These are phyloP conservation scores for Caenorhabditis brenneri DNA, from an alignment of 1,140 invertebrate species.

Conservation along the genomic window DNA sequence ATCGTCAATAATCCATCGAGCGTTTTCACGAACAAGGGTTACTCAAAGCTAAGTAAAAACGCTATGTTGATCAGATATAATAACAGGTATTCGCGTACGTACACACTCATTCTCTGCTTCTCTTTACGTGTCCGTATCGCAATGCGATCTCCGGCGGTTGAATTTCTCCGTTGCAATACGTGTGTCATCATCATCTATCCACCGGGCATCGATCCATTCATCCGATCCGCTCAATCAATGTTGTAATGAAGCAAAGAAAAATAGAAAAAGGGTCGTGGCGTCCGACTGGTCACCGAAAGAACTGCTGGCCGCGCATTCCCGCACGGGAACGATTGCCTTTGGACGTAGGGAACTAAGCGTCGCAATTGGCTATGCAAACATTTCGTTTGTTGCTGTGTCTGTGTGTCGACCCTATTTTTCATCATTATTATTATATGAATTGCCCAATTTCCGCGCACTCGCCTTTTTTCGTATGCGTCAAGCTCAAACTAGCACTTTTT, in stretches of 20 bases:
- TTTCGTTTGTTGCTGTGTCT: background rate
- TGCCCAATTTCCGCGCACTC: background rate
- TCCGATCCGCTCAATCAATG: constrained; percentile 45
- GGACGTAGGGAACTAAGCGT: background rate
- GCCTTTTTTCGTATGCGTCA: background rate
- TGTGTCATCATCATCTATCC: constrained; percentile 46
- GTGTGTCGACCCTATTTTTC: background rate
- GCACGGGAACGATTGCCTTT: constrained; percentile 12
- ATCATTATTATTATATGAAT: constrained; percentile 2
- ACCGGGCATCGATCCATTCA: constrained; percentile 33
- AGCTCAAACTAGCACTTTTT: background rate
- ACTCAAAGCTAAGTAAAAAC: background rate
- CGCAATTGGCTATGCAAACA: constrained; percentile 39
- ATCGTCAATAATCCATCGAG: too few relatives aligned
- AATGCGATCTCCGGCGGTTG: background rate
- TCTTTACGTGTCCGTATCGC: constrained; percentile 13
- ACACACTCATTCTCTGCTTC: background rate
- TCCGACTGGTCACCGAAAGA: constrained; percentile 28
- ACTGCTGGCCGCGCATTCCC: constrained; percentile 19
- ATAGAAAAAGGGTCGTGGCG: constrained; percentile 19
- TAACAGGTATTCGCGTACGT: background rate
- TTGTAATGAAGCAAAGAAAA: constrained; percentile 27
- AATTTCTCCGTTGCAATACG: constrained; percentile 15
- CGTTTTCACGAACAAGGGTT: too few relatives aligned
- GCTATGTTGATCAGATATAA: background rate